phyloP scores from a whole-genome alignment of 2,113 vertebrate genomes.

The Globicephala melas region DNA sequence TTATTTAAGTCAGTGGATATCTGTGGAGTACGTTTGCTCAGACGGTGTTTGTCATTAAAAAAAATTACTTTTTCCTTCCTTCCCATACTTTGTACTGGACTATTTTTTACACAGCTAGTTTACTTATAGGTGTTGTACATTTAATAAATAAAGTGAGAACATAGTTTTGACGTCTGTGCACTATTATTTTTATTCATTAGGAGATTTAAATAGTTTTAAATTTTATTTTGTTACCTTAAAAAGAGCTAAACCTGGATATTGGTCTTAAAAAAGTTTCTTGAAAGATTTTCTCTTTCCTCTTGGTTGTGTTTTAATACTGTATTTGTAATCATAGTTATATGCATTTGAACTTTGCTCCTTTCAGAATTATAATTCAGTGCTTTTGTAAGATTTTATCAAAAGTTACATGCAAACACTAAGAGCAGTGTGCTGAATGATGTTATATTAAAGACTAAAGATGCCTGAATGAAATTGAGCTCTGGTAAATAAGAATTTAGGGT shows the following conservation, averaged over 20 bases:
- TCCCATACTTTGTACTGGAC: background rate
- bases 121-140: background rate
- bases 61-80: background rate
- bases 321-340: conserved; percentile 6
- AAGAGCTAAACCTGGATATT: background rate
- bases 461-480: background rate
- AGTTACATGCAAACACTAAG: background rate
- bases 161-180: background rate
- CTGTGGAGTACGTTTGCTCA: background rate
- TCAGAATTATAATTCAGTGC: conserved; percentile 23
- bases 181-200: background rate
- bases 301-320: conserved; percentile 1
- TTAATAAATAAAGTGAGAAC: background rate
- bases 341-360: background rate
- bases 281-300: background rate
- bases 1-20: background rate
- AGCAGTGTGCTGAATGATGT: background rate
- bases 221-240: conserved; percentile 23
- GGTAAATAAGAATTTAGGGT: background rate
- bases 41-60: background rate
- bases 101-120: background rate
- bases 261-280: background rate
- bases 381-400: conserved; percentile 18
- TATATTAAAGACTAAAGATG: conserved; percentile 17
- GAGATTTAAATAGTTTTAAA: conserved; percentile 34